phyloP scores from a whole-genome alignment of 1,140 invertebrate genomes.

The Schmidtea mediterranea region DNA sequence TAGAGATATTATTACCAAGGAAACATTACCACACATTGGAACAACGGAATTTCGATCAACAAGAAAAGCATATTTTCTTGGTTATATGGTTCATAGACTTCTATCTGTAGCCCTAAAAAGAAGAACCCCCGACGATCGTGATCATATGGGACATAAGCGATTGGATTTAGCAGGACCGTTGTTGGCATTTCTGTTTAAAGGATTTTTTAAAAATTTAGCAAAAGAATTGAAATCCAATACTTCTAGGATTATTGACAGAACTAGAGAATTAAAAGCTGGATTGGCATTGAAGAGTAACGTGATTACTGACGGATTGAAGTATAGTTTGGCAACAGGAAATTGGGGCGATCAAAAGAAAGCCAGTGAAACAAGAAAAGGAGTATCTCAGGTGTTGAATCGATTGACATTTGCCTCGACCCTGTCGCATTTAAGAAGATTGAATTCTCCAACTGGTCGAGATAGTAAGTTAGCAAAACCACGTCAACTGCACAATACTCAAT shows the following conservation, averaged over 20 bases:
- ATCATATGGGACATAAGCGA: slow-evolving; percentile 97
- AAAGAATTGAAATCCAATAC: slow-evolving; percentile 62
- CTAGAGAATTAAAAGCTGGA: slow-evolving; percentile 89
- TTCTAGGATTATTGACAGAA: slow-evolving; percentile 89
- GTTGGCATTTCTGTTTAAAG: slow-evolving; percentile 73
- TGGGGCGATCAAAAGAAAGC: slow-evolving; percentile 99
- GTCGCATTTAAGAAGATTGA: slow-evolving; percentile 78
- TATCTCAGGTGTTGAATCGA: slow-evolving; percentile 42
- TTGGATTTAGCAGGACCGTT: slow-evolving; percentile 82
- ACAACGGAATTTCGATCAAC: slow-evolving; percentile 96
- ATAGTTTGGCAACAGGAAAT: slow-evolving; percentile 89
- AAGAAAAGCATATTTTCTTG: slow-evolving; percentile 74
- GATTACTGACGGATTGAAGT: slow-evolving; percentile 85
- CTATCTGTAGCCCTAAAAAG: slow-evolving; percentile 66
- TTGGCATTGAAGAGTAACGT: slow-evolving; percentile 85
- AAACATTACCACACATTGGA: slow-evolving; percentile 89
- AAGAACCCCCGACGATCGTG: slow-evolving; percentile 78
- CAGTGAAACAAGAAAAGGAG: slow-evolving; percentile 74
- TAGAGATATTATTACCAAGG: slow-evolving; percentile 88
- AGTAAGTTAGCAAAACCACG: slow-evolving; percentile 89
- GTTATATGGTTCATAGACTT: slow-evolving; percentile 88
- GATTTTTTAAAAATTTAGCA: slow-evolving; percentile 22
- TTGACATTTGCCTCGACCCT: slow-evolving; percentile 88
- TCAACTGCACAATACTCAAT: slow-evolving; percentile 85
- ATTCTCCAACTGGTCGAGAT: slow-evolving; percentile 89